These are phyloP conservation scores for Spisula solida DNA, from an alignment of 2,888 invertebrate genomes.

Conservation along the genomic window DNA sequence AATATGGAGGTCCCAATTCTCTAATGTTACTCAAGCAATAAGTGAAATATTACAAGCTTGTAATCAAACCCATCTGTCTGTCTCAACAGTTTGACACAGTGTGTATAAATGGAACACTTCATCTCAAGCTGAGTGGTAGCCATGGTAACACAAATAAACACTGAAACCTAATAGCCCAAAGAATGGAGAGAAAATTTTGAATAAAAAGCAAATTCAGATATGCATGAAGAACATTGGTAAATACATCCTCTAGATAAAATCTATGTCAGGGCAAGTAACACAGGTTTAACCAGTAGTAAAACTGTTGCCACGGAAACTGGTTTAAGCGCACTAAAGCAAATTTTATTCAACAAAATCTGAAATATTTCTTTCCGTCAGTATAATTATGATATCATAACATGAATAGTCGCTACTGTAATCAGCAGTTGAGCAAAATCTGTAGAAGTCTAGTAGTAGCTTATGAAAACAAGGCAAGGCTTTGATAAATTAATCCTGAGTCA, in stretches of 20 bases:
- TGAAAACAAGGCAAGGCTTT: neutral
- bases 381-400: neutral
- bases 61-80: slow-evolving; percentile 42
- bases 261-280: slow-evolving; percentile 24
- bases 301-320: slow-evolving; percentile 65
- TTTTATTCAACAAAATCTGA: slow-evolving; percentile 16
- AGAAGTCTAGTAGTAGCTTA: neutral
- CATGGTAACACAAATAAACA: slow-evolving; percentile 58
- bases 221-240: slow-evolving; percentile 44
- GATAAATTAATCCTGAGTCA: neutral
- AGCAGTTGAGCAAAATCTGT: neutral
- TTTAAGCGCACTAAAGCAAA: neutral
- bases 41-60: slow-evolving; percentile 33
- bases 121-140: slow-evolving; percentile 47
- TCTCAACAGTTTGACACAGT: slow-evolving; percentile 28
- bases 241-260: slow-evolving; percentile 15
- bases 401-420: neutral
- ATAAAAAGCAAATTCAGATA: slow-evolving; percentile 43
- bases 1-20: neutral
- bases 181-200: slow-evolving; percentile 41
- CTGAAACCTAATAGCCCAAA: slow-evolving; percentile 53
- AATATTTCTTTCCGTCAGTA: neutral
- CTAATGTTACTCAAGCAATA: slow-evolving; percentile 32
- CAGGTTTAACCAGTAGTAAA: slow-evolving; percentile 48
- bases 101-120: slow-evolving; percentile 36